A percentile compares a stretch with the other conserved stretches of the same genome.
Conservation (phyloP, 2,888 invertebrate species). For the Mimachlamys varia region DNA sequence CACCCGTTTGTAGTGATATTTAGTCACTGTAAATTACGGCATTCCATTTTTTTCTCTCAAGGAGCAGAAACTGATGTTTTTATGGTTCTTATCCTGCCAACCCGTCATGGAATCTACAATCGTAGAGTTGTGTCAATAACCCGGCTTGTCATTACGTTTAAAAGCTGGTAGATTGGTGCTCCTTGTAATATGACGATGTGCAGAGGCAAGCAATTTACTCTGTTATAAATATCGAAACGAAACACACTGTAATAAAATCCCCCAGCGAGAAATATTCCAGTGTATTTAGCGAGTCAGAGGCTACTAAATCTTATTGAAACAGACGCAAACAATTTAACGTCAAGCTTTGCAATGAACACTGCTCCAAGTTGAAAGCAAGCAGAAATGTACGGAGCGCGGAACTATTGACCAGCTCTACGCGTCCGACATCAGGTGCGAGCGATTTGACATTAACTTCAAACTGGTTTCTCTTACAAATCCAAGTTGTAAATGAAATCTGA, state of each 20-base stretch:
- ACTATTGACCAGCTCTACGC: background rate
- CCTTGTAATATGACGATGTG: background rate
- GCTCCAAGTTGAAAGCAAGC: conserved; percentile 6
- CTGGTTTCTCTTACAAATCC: background rate
- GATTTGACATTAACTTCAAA: background rate
- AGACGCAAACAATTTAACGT: background rate
- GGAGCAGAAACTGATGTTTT: conserved; percentile 15
- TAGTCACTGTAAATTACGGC: background rate
- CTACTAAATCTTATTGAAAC: conserved; percentile 27
- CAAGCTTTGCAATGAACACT: background rate
- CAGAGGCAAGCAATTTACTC: conserved; percentile 16
- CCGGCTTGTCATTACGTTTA: background rate
- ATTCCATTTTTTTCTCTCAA: background rate
- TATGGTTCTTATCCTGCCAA: background rate
- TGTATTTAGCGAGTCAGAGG: background rate
- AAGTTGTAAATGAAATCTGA: background rate
- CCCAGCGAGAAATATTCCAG: background rate
- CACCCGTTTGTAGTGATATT: background rate
- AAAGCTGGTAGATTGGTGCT: background rate
- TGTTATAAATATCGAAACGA: conserved; percentile 12
- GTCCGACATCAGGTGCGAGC: background rate
- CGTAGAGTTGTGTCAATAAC: background rate
- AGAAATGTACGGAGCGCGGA: conserved; percentile 1
- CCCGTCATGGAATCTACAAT: background rate
- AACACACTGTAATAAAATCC: background rate